Base-by-base conservation (phyloP, 1,140 invertebrate species). In the Cephus cinctus region DNA sequence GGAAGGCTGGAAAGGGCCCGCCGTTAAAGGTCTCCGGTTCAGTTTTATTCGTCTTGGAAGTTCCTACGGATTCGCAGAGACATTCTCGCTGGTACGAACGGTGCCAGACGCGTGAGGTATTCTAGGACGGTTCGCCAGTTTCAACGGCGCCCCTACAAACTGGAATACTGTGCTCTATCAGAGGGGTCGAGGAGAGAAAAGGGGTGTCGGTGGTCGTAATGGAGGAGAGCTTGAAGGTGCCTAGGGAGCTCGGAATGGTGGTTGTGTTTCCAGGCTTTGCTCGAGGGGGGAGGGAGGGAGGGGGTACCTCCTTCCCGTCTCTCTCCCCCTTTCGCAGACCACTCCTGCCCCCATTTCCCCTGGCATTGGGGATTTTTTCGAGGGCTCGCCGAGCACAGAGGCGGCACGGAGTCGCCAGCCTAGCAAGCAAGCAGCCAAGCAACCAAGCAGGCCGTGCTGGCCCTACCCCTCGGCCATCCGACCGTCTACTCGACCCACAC, bases 91-190 rank as follows among this genome's bases (percentile, higher is more conserved):
- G 53, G 45, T 47, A 53, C 56, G n/a, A n/a, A n/a, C n/a, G n/a
- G n/a, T n/a, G n/a, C n/a, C n/a, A n/a, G n/a, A n/a, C n/a, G 50
- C 58, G 48, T 60, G 65, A 69, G 66, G 66, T 70, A 69, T 70
- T 69, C 67, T 67, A 67, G 62, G 65, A 71, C 52, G 66, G 66
- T 69, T 63, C 64, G 64, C 56, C 62, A 62, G 56, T 66, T 69
- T 50, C 59, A 61, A 60, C 61, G 59, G 68, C 65, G 63, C 65
- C 65, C 63, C 63, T 68, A 58, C 52, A 66, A 69, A 69, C 67
- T 66, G 67, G 65, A 68, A 66, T 67, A 64, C 62, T 58, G 57
- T n/a, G n/a, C n/a, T n/a, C n/a, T n/a, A n/a, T 56, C 56, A 61
- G 59, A 57, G 63, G 57, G 54, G 54, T 59, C 47, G 44, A 47